A percentile compares a stretch with the other conserved stretches of the same genome.
phyloP scores from a whole-genome alignment of 2,797 vertebrate genomes.

The Phalanger gymnotis region DNA sequence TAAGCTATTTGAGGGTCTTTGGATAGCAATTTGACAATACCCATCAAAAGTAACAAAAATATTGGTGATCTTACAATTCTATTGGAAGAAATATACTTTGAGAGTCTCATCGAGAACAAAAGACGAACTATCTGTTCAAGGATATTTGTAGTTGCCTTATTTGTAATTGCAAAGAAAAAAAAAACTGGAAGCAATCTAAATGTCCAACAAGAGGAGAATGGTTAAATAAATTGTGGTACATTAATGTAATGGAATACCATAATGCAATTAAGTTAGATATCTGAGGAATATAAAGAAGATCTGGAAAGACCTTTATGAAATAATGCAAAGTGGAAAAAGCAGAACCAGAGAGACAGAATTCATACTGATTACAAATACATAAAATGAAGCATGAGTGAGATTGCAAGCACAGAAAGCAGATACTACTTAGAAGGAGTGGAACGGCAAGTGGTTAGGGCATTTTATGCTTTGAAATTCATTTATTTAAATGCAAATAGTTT shows the following conservation, averaged over 20 bases:
- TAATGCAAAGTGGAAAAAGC: not conserved
- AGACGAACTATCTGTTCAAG: not conserved
- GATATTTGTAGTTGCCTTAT: not conserved
- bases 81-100: not conserved
- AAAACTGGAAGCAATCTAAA: not conserved
- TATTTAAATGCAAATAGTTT: not conserved
- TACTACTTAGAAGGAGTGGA: not conserved
- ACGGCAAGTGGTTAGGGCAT: not conserved
- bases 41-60: not conserved
- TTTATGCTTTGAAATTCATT: not conserved
- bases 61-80: not conserved
- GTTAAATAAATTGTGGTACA: not conserved
- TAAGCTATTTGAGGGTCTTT: not conserved
- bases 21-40: not conserved
- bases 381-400: not conserved
- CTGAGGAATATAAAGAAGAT: not conserved
- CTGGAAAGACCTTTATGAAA: not conserved
- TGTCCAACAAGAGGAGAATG: not conserved
- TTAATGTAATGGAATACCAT: not conserved
- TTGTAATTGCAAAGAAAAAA: not conserved
- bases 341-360: not conserved
- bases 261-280: not conserved
- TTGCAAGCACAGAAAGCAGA: not conserved
- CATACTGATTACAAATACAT: not conserved
- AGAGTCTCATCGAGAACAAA: not conserved